Conservation (phyloP, 2,888 invertebrate genomes). For the Ypsolopha sequella region DNA sequence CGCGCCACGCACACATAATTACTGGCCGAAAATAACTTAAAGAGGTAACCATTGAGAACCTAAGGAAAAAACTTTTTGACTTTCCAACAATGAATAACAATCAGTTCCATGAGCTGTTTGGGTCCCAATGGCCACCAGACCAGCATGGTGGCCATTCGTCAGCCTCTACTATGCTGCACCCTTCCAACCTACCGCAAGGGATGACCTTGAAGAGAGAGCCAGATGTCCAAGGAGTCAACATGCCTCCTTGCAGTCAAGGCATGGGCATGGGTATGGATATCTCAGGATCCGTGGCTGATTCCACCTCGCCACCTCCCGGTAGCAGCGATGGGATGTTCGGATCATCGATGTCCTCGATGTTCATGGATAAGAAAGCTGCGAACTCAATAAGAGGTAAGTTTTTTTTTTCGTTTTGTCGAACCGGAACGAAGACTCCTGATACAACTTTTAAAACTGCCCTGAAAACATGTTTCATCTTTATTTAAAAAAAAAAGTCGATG, state of each 20-base stretch:
- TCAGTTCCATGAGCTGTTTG: constrained; percentile 63
- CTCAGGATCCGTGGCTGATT: constrained; percentile 66
- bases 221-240: constrained; percentile 32
- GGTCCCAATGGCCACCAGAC: constrained; percentile 66
- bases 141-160: constrained; percentile 61
- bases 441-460: not conserved
- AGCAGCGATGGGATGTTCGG: constrained; percentile 58
- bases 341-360: constrained; percentile 56
- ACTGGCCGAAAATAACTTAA: constrained; percentile 50
- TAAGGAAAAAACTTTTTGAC: constrained; percentile 16
- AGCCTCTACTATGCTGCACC: constrained; percentile 57
- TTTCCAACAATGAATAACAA: constrained; percentile 49
- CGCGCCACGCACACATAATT: constrained; percentile 26
- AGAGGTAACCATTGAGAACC: constrained; percentile 6
- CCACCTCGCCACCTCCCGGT: constrained; percentile 70
- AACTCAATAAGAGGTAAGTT: constrained; percentile 76
- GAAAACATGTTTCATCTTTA: too few species aligned
- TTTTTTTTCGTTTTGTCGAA: not conserved
- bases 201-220: constrained; percentile 56
- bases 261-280: constrained; percentile 47
- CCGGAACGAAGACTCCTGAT: constrained; percentile 8
- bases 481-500: too few species aligned
- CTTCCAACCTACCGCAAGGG: constrained; percentile 29
- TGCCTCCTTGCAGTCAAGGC: constrained; percentile 30
- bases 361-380: constrained; percentile 72